These are phyloP conservation scores for Drosophila gaucha DNA, from an alignment of 2,888 invertebrate species.

Conservation along the genomic window DNA sequence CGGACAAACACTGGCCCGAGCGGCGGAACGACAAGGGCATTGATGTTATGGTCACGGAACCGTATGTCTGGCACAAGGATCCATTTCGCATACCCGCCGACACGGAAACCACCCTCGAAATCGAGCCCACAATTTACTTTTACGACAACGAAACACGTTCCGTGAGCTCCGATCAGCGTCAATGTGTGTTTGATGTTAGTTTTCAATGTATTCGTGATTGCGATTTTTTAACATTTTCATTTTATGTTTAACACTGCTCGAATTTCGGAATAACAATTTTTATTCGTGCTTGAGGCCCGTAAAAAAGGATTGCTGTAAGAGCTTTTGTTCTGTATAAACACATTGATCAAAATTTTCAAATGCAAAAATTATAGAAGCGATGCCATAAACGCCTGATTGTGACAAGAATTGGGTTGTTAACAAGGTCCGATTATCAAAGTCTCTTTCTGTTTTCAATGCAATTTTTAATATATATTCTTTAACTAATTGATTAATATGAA, in stretches of 20 bases:
- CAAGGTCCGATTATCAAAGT: too few species aligned
- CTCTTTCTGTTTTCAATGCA: too few species aligned
- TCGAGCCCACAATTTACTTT: slow-evolving; percentile 81
- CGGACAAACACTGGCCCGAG: slow-evolving; percentile 73
- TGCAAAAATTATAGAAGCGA: too few species aligned
- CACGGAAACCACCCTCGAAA: slow-evolving; percentile 72
- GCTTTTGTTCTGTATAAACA: too few species aligned
- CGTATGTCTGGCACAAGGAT: slow-evolving; percentile 76
- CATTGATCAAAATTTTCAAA: too few species aligned
- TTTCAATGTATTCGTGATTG: not conserved
- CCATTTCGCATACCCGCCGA: slow-evolving; percentile 73
- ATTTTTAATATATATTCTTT: too few species aligned
- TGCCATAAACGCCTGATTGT: too few species aligned
- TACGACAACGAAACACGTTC: slow-evolving; percentile 79
- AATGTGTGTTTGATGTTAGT: slow-evolving; percentile 81
- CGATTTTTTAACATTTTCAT: not conserved
- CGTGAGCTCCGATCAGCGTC: slow-evolving; percentile 67
- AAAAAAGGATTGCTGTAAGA: too few species aligned
- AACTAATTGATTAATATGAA: too few species aligned
- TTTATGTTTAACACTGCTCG: not conserved
- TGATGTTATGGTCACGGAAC: slow-evolving; percentile 79
- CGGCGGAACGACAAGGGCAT: slow-evolving; percentile 69
- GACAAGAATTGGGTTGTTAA: too few species aligned
- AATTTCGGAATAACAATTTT: too few species aligned
- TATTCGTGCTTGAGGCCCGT: too few species aligned